Conservation (phyloP, 2,888 invertebrate genomes). For the Troides helena region DNA sequence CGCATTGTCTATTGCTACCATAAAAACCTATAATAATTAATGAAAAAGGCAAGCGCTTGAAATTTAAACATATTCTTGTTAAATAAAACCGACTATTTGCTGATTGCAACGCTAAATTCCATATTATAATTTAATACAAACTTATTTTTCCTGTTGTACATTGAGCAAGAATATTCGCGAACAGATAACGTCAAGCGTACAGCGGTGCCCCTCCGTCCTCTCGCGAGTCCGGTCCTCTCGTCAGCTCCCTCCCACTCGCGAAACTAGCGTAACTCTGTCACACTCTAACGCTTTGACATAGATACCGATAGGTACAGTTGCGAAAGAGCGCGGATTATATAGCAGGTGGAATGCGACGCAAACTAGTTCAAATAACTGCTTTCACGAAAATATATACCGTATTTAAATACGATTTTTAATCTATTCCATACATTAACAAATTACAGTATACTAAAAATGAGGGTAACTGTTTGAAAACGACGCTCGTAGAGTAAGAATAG, state of each 20-base stretch:
- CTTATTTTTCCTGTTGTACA: constrained; percentile 70
- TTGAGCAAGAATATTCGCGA: constrained; percentile 78
- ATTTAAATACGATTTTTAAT: constrained; percentile 23
- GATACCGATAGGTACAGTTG: constrained; percentile 71
- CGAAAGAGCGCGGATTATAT: constrained; percentile 80
- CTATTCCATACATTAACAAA: constrained; percentile 2
- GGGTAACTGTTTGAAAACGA: neutral
- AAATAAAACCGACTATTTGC: constrained; percentile 32
- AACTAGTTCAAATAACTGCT: constrained; percentile 78
- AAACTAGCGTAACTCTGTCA: constrained; percentile 41
- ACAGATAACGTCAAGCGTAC: constrained; percentile 70
- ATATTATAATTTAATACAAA: constrained; percentile 51
- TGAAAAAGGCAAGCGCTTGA: constrained; percentile 38
- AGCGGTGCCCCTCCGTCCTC: constrained; percentile 69
- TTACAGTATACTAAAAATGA: neutral
- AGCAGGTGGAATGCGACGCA: constrained; percentile 77
- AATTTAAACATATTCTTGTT: constrained; percentile 32
- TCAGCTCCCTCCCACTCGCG: constrained; percentile 47
- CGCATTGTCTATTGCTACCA: constrained; percentile 9
- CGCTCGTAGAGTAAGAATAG: neutral
- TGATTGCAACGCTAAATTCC: constrained; percentile 40
- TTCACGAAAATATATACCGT: constrained; percentile 63
- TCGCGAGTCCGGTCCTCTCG: constrained; percentile 67
- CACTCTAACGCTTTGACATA: constrained; percentile 68
- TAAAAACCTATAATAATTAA: constrained; percentile 51